Base-by-base conservation (phyloP, 2,888 invertebrate species). In the Caradrina kadenii region DNA sequence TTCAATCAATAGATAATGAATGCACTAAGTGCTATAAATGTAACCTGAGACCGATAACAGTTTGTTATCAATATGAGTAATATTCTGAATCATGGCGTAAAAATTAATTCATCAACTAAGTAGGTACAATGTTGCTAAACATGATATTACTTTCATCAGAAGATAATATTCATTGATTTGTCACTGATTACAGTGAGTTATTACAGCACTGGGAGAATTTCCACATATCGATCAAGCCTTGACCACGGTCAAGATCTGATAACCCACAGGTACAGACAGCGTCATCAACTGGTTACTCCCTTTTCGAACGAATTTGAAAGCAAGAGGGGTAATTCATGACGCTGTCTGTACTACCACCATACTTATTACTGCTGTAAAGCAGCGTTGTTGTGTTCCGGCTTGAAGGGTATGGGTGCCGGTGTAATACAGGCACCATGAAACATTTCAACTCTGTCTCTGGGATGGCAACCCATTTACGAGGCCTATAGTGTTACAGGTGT, bases 81-180 rank as follows among this genome's bases (percentile, higher is more conserved):
- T 64, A 8, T 1, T 45, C n/a, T 64, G 71, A 73, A 35, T 71
- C 71, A 71, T 56, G 50, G 45, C n/a, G 45, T 64, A 64, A 56
- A 73, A 55, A 71, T 10, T 53, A 60, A 69, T 48, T 39, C 52
- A 69, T 54, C 49, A 49, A 50, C 49, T 35, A 19, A 1, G 31
- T 49, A 54, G 17, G 11, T 17, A 6, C 7, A 11, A 19, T 55
- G 31, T 56, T 22, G 35, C 22, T 49, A 50, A 19, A 70, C 49
- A 55, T 71, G 55, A 72, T 35, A 45, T 45, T 35, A 56, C 50
- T 71, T 71, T 64, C 50, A 52, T 64, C 50, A 56, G 4, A 45
- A 10, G 35, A 48, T 56, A 56, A 26, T 39, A 15, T 52, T 56
- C 35, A 72, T 64, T 26, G 19, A 0, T 55, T 69, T 15, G 19